A percentile compares a stretch with the other conserved stretches of the same genome.
Evolutionary conservation across 2,113 vertebrate species (phyloP).

Genomic region (Myotis brandtii): DNA sequence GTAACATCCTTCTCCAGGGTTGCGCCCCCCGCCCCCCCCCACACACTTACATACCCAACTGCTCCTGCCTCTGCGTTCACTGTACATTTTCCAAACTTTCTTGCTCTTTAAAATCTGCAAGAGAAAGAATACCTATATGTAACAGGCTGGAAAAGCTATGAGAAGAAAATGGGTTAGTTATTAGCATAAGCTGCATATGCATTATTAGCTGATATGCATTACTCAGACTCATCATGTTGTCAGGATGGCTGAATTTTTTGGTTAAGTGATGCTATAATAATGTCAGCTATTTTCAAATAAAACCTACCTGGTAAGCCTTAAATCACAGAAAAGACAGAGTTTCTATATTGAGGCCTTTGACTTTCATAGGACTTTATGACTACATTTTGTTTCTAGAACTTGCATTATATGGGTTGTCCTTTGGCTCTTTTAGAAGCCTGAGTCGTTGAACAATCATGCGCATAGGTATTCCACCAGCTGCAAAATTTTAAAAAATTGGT

Average conservation of each 20-base stretch:
- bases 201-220: not conserved
- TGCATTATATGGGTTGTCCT: not conserved
- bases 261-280: not conserved
- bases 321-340: not conserved
- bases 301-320: constrained; percentile 18
- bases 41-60: fast-evolving
- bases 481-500: not conserved
- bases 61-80: not conserved
- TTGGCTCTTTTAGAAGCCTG: not conserved
- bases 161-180: not conserved
- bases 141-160: not conserved
- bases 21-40: fast-evolving
- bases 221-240: constrained; percentile 3
- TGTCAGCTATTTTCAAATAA: constrained; percentile 50
- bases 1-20: too few relatives aligned
- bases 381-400: not conserved
- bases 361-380: constrained; percentile 15
- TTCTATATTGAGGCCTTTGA: constrained; percentile 22
- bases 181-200: not conserved
- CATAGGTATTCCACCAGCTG: not conserved
- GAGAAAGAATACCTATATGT: constrained; percentile 9
- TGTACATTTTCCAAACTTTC: not conserved
- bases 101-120: not conserved
- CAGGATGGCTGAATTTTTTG: constrained; percentile 1
- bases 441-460: constrained; percentile 17